These are phyloP conservation scores for Trissolcus brochymenae DNA, from an alignment of 2,888 invertebrate genomes.

Conservation along the genomic window DNA sequence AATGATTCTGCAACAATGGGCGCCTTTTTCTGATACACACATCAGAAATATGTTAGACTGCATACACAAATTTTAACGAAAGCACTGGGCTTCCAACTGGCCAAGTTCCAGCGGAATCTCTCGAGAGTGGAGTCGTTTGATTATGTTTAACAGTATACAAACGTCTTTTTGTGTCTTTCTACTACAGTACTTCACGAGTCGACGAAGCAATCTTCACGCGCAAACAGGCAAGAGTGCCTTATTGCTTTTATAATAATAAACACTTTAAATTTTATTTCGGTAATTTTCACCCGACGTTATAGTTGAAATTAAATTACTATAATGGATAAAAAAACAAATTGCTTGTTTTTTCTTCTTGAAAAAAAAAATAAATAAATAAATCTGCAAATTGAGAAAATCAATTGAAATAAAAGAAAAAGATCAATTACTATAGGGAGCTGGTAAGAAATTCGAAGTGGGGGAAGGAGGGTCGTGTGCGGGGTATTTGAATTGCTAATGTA, in stretches of 20 bases:
- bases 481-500: conserved; percentile 76
- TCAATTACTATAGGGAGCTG: conserved; percentile 1
- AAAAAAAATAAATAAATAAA: neutral
- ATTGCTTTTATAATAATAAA: conserved; percentile 38
- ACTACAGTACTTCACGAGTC: conserved; percentile 19
- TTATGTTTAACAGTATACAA: conserved; percentile 56
- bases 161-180: conserved; percentile 49
- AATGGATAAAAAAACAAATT: neutral
- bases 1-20: conserved; percentile 66
- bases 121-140: conserved; percentile 61
- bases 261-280: conserved; percentile 41
- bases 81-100: conserved; percentile 68
- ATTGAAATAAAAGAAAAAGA: conserved; percentile 5
- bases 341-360: neutral
- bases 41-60: conserved; percentile 61
- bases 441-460: conserved; percentile 2
- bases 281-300: conserved; percentile 9
- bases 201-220: conserved; percentile 34
- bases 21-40: conserved; percentile 63
- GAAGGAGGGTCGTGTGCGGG: conserved; percentile 44
- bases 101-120: conserved; percentile 65
- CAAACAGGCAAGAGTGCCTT: conserved; percentile 26
- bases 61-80: conserved; percentile 68
- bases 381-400: conserved; percentile 4
- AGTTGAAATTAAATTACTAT: neutral